A percentile compares a stretch with the other conserved stretches of the same genome.
Conservation (phyloP, 2,797 vertebrate species). For the Menidia menidia region DNA sequence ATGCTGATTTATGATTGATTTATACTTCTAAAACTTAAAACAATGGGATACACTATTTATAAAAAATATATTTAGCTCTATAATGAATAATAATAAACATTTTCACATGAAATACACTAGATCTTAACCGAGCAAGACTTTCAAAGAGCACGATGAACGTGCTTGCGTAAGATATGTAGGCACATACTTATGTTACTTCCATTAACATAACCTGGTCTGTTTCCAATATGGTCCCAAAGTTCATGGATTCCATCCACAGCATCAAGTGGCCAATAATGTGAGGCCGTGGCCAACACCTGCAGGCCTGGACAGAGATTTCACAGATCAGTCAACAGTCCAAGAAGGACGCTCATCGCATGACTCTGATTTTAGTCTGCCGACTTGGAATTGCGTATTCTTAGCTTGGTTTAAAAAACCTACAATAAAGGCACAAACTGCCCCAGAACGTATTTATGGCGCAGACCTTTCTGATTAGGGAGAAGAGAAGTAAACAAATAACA, state of each 20-base stretch:
- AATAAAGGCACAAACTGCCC: constrained; percentile 45
- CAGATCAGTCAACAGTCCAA: constrained; percentile 52
- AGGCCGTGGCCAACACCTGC: constrained; percentile 89
- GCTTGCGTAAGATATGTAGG: constrained; percentile 28
- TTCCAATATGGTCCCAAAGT: constrained; percentile 88
- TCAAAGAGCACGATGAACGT: constrained; percentile 37
- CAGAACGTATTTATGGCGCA: constrained; percentile 28
- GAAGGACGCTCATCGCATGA: constrained; percentile 37
- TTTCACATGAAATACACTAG: constrained; percentile 22
- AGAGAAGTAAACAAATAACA: constrained; percentile 27
- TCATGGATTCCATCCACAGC: constrained; percentile 91
- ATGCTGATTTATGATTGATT: too few species aligned
- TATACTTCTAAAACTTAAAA: not conserved
- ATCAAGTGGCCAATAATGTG: constrained; percentile 96
- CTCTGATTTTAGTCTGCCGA: constrained; percentile 30
- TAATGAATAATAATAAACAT: constrained; percentile 8
- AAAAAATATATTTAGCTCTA: not conserved
- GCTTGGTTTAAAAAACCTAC: constrained; percentile 35
- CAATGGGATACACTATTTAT: not conserved
- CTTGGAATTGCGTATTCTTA: constrained; percentile 19
- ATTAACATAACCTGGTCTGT: constrained; percentile 83
- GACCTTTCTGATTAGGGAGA: constrained; percentile 22
- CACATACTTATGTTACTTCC: constrained; percentile 83
- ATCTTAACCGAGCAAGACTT: constrained; percentile 53
- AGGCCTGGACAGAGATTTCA: constrained; percentile 85